Conservation (phyloP, 2,888 invertebrate genomes). For the Nemoura dubitans region DNA sequence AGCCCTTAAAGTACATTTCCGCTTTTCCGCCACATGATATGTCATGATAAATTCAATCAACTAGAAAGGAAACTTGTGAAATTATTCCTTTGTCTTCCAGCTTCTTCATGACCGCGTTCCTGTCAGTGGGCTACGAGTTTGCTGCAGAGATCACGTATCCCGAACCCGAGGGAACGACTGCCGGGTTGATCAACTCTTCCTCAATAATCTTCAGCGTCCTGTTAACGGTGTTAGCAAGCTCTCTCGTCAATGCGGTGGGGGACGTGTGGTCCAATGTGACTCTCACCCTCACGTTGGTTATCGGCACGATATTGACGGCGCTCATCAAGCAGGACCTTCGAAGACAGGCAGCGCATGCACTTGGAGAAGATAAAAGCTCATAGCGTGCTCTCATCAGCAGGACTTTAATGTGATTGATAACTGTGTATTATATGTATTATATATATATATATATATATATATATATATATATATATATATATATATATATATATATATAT, state of each 20-base stretch:
- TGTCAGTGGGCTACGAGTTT: slow-evolving; percentile 98
- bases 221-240: slow-evolving; percentile 75
- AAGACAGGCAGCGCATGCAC: not conserved
- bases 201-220: slow-evolving; percentile 83
- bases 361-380: slow-evolving; percentile 49
- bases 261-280: slow-evolving; percentile 84
- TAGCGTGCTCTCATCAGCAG: too few species aligned
- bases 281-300: slow-evolving; percentile 73
- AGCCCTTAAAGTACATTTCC: too few species aligned
- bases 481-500: too few species aligned
- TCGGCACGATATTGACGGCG: slow-evolving; percentile 50
- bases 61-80: too few species aligned
- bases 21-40: too few species aligned
- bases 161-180: slow-evolving; percentile 96
- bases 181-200: slow-evolving; percentile 94
- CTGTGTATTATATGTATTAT: too few species aligned
- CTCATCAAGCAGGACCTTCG: not conserved
- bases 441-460: too few species aligned
- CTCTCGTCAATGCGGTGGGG: slow-evolving; percentile 1
- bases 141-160: slow-evolving; percentile 66
- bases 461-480: too few species aligned
- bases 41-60: too few species aligned
- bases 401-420: too few species aligned
- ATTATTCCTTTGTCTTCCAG: too few species aligned
- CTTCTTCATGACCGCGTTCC: slow-evolving; percentile 99